Evolutionary conservation across 2,888 invertebrate genomes (phyloP).

Genomic region (Alitta virens): DNA sequence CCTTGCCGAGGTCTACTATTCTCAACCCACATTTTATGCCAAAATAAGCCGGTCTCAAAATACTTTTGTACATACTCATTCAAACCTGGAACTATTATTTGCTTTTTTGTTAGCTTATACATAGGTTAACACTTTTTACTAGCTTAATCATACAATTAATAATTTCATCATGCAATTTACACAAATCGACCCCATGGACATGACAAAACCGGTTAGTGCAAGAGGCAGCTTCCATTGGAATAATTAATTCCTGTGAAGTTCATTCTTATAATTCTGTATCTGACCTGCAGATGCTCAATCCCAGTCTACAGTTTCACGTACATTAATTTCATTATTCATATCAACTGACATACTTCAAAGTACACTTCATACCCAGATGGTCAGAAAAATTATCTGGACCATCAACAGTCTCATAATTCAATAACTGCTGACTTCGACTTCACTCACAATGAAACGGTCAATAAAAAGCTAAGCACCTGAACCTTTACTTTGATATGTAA

Average conservation of each 20-base stretch:
- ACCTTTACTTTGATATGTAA: background rate
- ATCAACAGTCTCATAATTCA: background rate
- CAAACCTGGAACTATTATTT: background rate
- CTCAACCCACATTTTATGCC: slow-evolving; percentile 1
- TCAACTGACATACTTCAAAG: background rate
- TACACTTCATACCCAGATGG: background rate
- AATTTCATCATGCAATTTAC: slow-evolving; percentile 1
- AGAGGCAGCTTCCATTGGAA: background rate
- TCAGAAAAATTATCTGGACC: background rate
- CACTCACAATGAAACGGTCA: background rate
- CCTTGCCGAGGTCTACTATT: background rate
- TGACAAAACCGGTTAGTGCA: background rate
- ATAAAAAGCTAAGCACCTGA: background rate
- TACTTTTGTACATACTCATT: slow-evolving; percentile 1
- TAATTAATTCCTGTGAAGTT: background rate
- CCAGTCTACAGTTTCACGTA: background rate
- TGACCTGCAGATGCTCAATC: background rate
- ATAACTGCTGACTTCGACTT: background rate
- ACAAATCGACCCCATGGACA: background rate
- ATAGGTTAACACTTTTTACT: background rate
- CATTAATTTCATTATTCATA: background rate
- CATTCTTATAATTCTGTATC: background rate
- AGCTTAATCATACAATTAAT: background rate
- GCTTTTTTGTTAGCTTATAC: background rate
- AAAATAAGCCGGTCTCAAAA: background rate